Conservation (phyloP, 2,888 invertebrate species). For the Pristionchus exspectatus region DNA sequence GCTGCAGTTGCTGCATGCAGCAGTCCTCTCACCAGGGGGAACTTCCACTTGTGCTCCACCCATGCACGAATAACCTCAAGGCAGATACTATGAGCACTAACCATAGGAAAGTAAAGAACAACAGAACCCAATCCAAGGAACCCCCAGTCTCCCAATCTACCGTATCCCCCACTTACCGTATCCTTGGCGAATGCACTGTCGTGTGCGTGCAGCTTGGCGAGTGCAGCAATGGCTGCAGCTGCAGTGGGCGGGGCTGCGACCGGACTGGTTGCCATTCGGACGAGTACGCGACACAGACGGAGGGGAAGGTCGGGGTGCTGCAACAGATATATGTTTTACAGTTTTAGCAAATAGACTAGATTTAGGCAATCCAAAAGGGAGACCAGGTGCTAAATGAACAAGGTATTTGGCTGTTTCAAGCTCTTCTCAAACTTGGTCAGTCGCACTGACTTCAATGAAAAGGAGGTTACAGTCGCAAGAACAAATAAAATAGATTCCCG, state of each 20-base stretch:
- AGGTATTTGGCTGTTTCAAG: background rate
- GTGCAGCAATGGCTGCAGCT: background rate
- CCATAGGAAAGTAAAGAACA: no score
- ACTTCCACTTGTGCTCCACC: constrained; percentile 9
- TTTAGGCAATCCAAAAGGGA: background rate
- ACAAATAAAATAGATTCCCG: background rate
- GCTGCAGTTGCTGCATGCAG: constrained; percentile 4
- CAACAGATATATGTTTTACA: background rate
- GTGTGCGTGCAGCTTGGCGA: background rate
- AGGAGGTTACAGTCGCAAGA: background rate
- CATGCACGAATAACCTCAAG: constrained; percentile 28
- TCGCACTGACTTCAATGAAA: background rate
- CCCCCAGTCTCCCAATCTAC: background rate
- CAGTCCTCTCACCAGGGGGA: background rate
- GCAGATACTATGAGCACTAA: background rate
- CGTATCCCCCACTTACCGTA: constrained; percentile 31
- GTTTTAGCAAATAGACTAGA: background rate
- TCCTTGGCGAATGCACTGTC: constrained; percentile 18
- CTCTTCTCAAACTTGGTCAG: background rate
- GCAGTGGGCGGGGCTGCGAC: background rate
- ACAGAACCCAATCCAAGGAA: background rate
- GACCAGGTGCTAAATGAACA: background rate
- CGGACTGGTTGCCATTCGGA: constrained; percentile 1
- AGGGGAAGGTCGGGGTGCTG: constrained; percentile 42
- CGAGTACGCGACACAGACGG: constrained; percentile 29